phyloP scores from a whole-genome alignment of 2,888 invertebrate genomes.

The Corbicula japonica region DNA sequence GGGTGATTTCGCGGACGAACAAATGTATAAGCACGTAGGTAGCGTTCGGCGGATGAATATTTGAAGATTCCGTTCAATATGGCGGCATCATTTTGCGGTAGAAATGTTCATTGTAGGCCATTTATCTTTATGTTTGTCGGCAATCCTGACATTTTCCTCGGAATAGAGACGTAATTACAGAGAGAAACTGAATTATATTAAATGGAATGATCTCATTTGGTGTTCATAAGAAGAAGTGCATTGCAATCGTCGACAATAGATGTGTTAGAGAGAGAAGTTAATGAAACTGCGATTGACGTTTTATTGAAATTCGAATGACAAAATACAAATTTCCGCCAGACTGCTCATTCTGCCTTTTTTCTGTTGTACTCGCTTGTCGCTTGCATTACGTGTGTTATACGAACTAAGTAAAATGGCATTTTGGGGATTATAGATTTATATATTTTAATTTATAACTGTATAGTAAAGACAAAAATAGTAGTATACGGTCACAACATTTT shows the following conservation, averaged over 20 bases:
- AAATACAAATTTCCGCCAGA: slow-evolving; percentile 23
- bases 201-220: slow-evolving; percentile 63
- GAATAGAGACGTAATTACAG: slow-evolving; percentile 67
- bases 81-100: slow-evolving; percentile 53
- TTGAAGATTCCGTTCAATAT: slow-evolving; percentile 61
- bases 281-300: slow-evolving; percentile 42
- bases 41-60: slow-evolving; percentile 58
- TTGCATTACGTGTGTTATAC: too few relatives aligned
- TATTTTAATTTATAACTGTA: too few relatives aligned
- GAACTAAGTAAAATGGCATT: too few relatives aligned
- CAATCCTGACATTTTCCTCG: slow-evolving; percentile 41
- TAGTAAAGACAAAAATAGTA: too few relatives aligned
- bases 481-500: too few relatives aligned
- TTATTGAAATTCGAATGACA: slow-evolving; percentile 43
- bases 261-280: slow-evolving; percentile 15
- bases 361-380: too few relatives aligned
- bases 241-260: slow-evolving; percentile 51
- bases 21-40: slow-evolving; percentile 63
- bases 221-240: slow-evolving; percentile 54
- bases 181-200: slow-evolving; percentile 69
- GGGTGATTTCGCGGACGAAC: slow-evolving; percentile 66
- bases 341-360: neutral
- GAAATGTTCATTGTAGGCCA: slow-evolving; percentile 56
- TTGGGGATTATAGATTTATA: too few relatives aligned
- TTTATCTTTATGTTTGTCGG: slow-evolving; percentile 64